A percentile compares a stretch with the other conserved stretches of the same genome.
These are phyloP conservation scores for Aurelia coerulea DNA, from an alignment of 30 jellyfish, hydroid and myxozoan species.

Conservation along the genomic window DNA sequence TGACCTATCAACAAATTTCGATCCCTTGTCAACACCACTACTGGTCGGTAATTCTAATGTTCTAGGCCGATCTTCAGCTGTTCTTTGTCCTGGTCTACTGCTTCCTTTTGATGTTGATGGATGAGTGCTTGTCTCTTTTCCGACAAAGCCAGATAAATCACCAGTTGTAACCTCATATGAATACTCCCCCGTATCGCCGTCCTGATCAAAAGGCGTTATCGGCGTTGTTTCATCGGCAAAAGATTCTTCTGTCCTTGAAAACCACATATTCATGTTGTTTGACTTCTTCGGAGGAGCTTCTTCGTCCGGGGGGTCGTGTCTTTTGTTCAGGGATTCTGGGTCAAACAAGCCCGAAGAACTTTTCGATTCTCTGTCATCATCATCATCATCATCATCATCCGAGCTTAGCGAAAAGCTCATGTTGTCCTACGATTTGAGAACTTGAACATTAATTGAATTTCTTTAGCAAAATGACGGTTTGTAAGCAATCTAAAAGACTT, in stretches of 20 bases:
- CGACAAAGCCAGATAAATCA: slow-evolving; percentile 12
- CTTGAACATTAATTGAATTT: too few species aligned
- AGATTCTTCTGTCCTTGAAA: slow-evolving; percentile 44
- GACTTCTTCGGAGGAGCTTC: slow-evolving; percentile 43
- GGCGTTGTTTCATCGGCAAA: slow-evolving; percentile 72
- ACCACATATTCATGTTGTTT: slow-evolving; percentile 30
- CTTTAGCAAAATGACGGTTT: too few species aligned
- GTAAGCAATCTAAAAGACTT: too few species aligned
- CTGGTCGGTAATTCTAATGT: not conserved
- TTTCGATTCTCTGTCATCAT: slow-evolving; percentile 32
- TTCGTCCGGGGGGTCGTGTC: slow-evolving; percentile 3
- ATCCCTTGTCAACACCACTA: not conserved
- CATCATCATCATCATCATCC: slow-evolving; percentile 1
- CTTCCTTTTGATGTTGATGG: not conserved
- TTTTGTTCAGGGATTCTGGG: slow-evolving; percentile 12
- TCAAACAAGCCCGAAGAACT: slow-evolving; percentile 31
- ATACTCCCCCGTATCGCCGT: not conserved
- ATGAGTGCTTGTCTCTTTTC: not conserved
- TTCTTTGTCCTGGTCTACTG: too few species aligned
- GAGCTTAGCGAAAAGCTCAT: not conserved
- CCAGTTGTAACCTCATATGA: slow-evolving; percentile 25
- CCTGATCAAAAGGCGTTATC: slow-evolving; percentile 61
- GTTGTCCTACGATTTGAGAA: not conserved
- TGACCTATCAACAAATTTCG: slow-evolving; percentile 3
- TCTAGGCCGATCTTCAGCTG: not conserved